Percentiles rank a stretch among this genome's conserved stretches.
Evolutionary conservation across 30 jellyfish, hydroid and myxozoan species (phyloP).

Genomic region (Aurelia aurita complex sp. Pacific): DNA sequence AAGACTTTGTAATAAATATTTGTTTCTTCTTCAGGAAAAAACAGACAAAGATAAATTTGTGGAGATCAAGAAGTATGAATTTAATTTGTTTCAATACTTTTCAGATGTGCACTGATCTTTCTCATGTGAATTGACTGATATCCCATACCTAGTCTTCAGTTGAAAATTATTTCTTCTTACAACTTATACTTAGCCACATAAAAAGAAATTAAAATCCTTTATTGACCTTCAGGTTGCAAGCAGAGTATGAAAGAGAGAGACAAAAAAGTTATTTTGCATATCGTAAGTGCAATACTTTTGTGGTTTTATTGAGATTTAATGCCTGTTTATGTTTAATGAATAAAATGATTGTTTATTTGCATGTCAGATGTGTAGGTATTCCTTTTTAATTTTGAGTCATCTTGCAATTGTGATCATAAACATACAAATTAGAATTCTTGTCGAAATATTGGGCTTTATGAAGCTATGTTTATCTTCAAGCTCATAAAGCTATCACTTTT

Average conservation of each 20-base stretch:
- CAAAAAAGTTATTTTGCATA: slow-evolving; percentile 85
- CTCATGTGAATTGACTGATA: no score
- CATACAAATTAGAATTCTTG: no score
- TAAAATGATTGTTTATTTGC: background rate
- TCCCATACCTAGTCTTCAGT: no score
- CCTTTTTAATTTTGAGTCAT: background rate
- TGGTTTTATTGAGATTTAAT: background rate
- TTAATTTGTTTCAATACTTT: background rate
- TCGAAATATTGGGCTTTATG: no score
- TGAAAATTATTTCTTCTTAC: no score
- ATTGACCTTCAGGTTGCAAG: slow-evolving; percentile 51
- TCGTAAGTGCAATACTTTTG: slow-evolving; percentile 53
- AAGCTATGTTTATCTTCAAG: no score
- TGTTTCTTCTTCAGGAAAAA: slow-evolving; percentile 64
- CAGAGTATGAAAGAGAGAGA: slow-evolving; percentile 86
- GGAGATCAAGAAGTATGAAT: slow-evolving; percentile 88
- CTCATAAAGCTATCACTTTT: slow-evolving; percentile 1
- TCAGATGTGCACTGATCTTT: no score
- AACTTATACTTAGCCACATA: no score
- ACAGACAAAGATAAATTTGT: slow-evolving; percentile 86
- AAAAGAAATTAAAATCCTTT: no score
- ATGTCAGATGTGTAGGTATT: background rate
- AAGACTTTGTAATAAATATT: background rate
- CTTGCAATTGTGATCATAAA: no score
- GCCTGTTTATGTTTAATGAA: background rate